Percentiles rank a stretch among this genome's conserved stretches.
phyloP scores from a whole-genome alignment of 2,113 vertebrate species.

The Xyliphius kryptos region DNA sequence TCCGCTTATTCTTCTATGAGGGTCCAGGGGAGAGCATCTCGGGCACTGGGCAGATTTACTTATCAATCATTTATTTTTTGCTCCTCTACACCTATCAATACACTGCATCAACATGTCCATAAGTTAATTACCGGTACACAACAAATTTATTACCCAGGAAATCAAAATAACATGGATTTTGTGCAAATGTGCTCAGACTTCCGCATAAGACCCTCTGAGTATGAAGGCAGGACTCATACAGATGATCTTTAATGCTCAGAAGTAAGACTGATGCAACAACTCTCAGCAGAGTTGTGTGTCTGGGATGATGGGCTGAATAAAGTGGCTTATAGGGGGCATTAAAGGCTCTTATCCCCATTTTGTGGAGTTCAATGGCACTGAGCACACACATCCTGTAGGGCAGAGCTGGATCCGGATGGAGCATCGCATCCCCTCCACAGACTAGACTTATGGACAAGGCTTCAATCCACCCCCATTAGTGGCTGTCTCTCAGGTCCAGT shows the following conservation, averaged over 20 bases:
- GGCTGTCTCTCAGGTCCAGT: conserved; percentile 50
- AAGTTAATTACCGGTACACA: too few relatives aligned
- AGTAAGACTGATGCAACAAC: conserved; percentile 32
- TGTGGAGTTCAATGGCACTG: conserved; percentile 49
- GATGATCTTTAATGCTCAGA: conserved; percentile 16
- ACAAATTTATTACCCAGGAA: too few relatives aligned
- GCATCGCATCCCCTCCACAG: conserved; percentile 9
- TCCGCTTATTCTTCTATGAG: too few relatives aligned
- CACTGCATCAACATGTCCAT: too few relatives aligned
- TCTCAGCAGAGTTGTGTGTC: conserved; percentile 49
- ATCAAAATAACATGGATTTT: too few relatives aligned
- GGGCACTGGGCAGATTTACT: too few relatives aligned
- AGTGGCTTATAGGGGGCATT: conserved; percentile 56
- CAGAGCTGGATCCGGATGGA: conserved; percentile 47
- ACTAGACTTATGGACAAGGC: conserved; percentile 32
- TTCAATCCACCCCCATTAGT: conserved; percentile 31
- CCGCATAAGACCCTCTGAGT: too few relatives aligned
- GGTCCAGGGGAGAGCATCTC: too few relatives aligned
- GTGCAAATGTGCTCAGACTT: too few relatives aligned
- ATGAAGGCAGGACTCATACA: conserved; percentile 18
- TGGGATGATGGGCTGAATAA: conserved; percentile 47
- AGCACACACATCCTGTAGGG: conserved; percentile 52
- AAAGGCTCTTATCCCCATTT: conserved; percentile 57
- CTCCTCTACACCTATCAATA: too few relatives aligned
- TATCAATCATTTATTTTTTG: too few relatives aligned